Conservation (phyloP, 2,113 vertebrate genomes). For the Erinaceus europaeus region DNA sequence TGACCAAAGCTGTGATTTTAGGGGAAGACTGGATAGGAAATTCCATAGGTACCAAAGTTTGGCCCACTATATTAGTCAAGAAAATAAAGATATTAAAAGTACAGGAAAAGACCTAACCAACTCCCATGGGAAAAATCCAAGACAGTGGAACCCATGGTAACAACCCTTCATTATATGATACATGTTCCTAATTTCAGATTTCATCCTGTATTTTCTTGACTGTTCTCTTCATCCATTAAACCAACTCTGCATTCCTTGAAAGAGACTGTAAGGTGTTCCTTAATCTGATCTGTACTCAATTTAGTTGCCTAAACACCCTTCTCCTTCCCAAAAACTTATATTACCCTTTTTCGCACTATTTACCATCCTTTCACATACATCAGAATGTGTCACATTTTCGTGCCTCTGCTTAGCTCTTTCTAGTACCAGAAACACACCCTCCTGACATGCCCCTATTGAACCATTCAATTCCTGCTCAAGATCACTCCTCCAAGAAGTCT, state of each 20-base stretch:
- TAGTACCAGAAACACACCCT: not conserved
- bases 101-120: constrained; percentile 6
- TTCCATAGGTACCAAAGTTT: constrained; percentile 2
- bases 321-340: not conserved
- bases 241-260: not conserved
- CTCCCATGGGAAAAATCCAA: no score
- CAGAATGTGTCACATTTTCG: not conserved
- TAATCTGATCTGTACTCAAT: not conserved
- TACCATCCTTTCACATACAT: not conserved
- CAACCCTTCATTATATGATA: not conserved
- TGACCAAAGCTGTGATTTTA: not conserved
- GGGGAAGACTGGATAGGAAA: constrained; percentile 1
- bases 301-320: not conserved
- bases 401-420: not conserved
- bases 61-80: not conserved
- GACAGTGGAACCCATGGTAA: not conserved
- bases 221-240: not conserved
- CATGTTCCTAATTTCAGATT: not conserved
- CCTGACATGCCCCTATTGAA: not conserved
- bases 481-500: no score
- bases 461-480: not conserved
- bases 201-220: not conserved
- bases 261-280: not conserved
- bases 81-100: constrained; percentile 22
- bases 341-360: not conserved